Percentiles rank a stretch among this genome's conserved stretches.
These are phyloP conservation scores for Taxidea taxus DNA, from an alignment of 2,113 vertebrate species.

Conservation along the genomic window DNA sequence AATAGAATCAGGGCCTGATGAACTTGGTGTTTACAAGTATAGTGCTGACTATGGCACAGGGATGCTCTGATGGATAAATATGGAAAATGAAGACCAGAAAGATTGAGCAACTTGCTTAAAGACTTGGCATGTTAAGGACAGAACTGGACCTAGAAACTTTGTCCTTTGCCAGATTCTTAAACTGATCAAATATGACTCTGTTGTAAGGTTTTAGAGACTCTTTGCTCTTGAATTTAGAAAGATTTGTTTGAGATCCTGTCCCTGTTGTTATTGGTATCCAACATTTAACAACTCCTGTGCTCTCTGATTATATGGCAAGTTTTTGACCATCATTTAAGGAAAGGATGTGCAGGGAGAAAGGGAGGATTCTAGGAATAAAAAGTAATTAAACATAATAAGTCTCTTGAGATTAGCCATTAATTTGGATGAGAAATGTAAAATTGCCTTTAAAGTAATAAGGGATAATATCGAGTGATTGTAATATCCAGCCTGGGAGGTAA, in stretches of 20 bases:
- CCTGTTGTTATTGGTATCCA: constrained; percentile 29
- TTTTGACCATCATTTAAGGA: constrained; percentile 71
- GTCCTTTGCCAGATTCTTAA: not conserved
- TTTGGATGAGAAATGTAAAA: constrained; percentile 79
- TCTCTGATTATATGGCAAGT: constrained; percentile 68
- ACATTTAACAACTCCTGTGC: constrained; percentile 49
- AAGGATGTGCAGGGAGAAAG: constrained; percentile 57
- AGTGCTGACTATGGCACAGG: not conserved
- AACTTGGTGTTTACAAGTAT: rapidly evolving
- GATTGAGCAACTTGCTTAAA: not conserved
- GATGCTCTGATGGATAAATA: no score
- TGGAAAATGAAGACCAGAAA: not conserved
- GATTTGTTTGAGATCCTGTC: not conserved
- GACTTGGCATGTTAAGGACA: not conserved
- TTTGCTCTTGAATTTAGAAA: not conserved
- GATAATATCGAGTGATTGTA: constrained; percentile 53
- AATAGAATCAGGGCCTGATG: not conserved
- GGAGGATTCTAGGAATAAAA: constrained; percentile 66
- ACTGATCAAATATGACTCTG: not conserved
- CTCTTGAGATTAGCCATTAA: constrained; percentile 80
- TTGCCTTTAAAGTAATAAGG: constrained; percentile 74
- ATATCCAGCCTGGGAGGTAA: constrained; percentile 52
- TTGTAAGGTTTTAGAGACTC: not conserved
- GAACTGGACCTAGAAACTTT: not conserved
- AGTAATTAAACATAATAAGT: constrained; percentile 75